phyloP scores from a whole-genome alignment of 2,888 invertebrate genomes.

The Phalera bucephala region DNA sequence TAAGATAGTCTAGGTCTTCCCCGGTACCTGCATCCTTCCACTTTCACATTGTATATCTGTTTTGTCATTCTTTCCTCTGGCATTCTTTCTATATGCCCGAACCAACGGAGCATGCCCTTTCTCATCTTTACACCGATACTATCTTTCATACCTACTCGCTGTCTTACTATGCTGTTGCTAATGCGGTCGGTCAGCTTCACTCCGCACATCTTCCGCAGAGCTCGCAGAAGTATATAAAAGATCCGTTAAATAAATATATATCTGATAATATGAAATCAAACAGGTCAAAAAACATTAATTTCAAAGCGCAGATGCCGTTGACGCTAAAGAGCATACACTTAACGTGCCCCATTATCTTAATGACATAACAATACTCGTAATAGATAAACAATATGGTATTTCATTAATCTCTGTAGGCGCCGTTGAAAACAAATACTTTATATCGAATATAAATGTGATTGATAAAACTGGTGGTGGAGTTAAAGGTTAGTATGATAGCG shows the following conservation, averaged over 20 bases:
- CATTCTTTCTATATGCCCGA: too few species aligned
- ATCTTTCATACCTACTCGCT: too few species aligned
- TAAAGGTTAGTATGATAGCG: conserved; percentile 54
- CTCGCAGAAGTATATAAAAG: conserved; percentile 12
- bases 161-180: too few species aligned
- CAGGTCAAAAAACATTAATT: conserved; percentile 7
- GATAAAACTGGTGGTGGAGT: conserved; percentile 49
- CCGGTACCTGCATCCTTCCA: too few species aligned
- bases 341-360: conserved; percentile 23
- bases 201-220: too few species aligned
- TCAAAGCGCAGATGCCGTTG: conserved; percentile 9
- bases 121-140: too few species aligned
- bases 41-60: too few species aligned
- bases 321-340: conserved; percentile 1
- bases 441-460: conserved; percentile 59
- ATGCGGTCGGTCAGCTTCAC: too few species aligned
- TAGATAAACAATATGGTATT: conserved; percentile 29
- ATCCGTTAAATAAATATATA: conserved; percentile 12
- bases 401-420: conserved; percentile 31
- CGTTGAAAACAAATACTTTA: conserved; percentile 33
- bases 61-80: too few species aligned
- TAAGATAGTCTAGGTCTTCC: too few species aligned
- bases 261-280: conserved; percentile 8
- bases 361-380: conserved; percentile 27
- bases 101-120: too few species aligned